Evolutionary conservation across 2,113 vertebrate species (phyloP), one percentile per base, ranked within the genome.

Genomic region (Terrapene triunguis): DNA sequence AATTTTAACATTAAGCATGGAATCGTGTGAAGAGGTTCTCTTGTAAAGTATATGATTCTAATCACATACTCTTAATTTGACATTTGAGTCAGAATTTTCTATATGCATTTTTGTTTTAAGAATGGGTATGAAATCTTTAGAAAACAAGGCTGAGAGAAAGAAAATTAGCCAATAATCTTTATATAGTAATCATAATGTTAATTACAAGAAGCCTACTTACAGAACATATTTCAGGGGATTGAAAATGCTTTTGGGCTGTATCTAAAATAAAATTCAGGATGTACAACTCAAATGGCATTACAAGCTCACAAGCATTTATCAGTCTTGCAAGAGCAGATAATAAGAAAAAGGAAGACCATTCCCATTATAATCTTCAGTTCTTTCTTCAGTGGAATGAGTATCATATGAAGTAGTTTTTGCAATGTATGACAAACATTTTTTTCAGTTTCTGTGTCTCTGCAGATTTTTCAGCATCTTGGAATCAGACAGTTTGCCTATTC

Each of bases 371-470:
- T 69, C 19, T 69, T 69, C 65, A 65, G 6, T 65, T 65, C 62
- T 65, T 16, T 65, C 32, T 32, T 65, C 32, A 35, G 32, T 35
- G 14, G 16, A 12, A 65, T 89, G 1, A 14, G 44, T 88, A 84
- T 62, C 2, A 22, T 84, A 48, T 89, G 32, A 76, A 24, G 35
- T 25, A 22, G 80, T 54, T 85, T 65, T 65, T 80, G 4, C 50
- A 42, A 89, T 27, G 51, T 72, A 11, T 72, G 76, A 90, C 69
- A 88, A 53, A 65, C 89, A 92, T 92, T 94, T 78, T 86, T 22
- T 79, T 95, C 94, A 94, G 53, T 92, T 92, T 82, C 62, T 69
- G 35, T 69, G 35, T 69, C 9, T 69, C 87, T 92, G 88, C 3
- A 85, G 84, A 87, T 91, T 87, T 96, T 91, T 53, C 21, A 85